phyloP scores from a whole-genome alignment of 53 echinoderm and acorn worm species.

The Actinopyga echinites region DNA sequence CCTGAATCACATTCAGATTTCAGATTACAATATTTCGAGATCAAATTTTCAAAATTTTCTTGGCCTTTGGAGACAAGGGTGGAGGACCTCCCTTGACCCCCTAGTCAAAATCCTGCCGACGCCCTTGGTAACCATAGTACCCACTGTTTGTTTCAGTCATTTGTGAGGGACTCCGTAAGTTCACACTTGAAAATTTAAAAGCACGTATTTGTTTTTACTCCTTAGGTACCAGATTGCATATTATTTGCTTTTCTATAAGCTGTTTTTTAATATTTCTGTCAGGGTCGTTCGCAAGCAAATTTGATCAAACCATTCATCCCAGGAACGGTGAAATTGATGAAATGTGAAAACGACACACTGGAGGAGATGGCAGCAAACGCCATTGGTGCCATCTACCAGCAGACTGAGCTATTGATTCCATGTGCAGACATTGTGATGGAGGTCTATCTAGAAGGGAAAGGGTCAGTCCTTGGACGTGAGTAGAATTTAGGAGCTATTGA shows the following conservation, averaged over 20 bases:
- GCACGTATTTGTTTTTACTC: background rate
- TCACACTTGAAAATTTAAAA: too few relatives aligned
- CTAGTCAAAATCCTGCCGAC: too few relatives aligned
- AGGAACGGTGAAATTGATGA: slow-evolving; percentile 62
- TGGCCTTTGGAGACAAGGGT: too few relatives aligned
- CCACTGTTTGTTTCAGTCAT: too few relatives aligned
- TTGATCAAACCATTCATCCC: slow-evolving; percentile 69
- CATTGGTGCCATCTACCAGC: slow-evolving; percentile 57
- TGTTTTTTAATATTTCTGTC: background rate
- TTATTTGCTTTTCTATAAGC: background rate
- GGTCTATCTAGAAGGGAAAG: slow-evolving; percentile 63
- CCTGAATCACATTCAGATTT: too few relatives aligned
- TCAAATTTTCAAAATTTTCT: too few relatives aligned
- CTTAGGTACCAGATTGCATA: background rate
- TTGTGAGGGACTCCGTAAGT: too few relatives aligned
- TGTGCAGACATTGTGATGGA: slow-evolving; percentile 78
- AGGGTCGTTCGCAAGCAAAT: slow-evolving; percentile 28
- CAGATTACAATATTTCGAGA: too few relatives aligned
- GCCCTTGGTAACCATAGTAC: too few relatives aligned
- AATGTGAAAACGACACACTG: slow-evolving; percentile 52
- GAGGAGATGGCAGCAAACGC: slow-evolving; percentile 40
- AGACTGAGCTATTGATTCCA: slow-evolving; percentile 59
- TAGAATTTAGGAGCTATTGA: background rate
- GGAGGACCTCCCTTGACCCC: too few relatives aligned
- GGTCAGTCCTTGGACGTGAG: slow-evolving; percentile 52